Evolutionary conservation across 2,797 vertebrate genomes (phyloP).

Genomic region (Cirrhinus molitorella): DNA sequence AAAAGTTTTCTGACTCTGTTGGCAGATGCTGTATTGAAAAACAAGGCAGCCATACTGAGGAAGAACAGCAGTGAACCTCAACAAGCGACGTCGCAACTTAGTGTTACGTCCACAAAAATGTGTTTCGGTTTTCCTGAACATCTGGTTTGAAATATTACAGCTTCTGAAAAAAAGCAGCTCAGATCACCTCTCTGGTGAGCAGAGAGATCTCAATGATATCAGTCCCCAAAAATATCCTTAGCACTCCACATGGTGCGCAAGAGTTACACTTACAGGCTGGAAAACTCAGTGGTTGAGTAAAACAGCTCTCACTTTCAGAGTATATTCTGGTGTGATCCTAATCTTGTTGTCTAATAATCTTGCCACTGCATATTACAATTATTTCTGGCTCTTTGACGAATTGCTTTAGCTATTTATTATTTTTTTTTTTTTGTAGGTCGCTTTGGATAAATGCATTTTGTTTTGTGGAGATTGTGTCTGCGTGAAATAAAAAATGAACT

Average conservation of each 20-base stretch:
- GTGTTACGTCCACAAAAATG: background rate
- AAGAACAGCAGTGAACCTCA: background rate
- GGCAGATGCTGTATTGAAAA: background rate
- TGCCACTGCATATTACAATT: background rate
- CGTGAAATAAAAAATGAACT: background rate
- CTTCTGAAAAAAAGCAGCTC: background rate
- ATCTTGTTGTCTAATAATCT: background rate
- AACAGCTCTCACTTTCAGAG: background rate
- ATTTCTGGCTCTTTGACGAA: background rate
- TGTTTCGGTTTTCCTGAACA: background rate
- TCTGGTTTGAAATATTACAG: background rate
- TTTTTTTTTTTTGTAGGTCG: background rate
- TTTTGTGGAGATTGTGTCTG: background rate
- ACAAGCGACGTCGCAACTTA: background rate
- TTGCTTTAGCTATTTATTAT: background rate
- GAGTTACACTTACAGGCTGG: background rate
- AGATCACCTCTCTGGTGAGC: background rate
- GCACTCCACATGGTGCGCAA: background rate
- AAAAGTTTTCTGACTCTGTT: background rate
- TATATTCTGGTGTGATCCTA: background rate
- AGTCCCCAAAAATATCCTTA: conserved; percentile 4
- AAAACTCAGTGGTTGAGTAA: conserved; percentile 12
- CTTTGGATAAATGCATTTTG: background rate
- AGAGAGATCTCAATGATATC: background rate
- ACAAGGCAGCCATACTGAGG: background rate